Base-by-base conservation (phyloP, 2,797 vertebrate genomes). In the Crenuchus spilurus region DNA sequence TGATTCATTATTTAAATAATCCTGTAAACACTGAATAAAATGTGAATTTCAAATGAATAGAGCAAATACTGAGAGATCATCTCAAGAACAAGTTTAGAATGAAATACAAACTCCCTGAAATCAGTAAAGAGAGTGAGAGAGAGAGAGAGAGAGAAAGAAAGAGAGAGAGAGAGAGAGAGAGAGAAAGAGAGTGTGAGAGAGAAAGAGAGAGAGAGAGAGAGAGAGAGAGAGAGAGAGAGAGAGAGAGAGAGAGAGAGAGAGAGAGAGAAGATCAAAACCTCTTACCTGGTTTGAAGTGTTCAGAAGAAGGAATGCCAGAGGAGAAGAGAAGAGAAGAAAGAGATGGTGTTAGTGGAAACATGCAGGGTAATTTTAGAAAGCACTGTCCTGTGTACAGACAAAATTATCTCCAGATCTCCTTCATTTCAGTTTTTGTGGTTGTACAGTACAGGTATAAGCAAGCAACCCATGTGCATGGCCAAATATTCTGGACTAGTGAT, bases 251-350 rank as follows among this genome's bases (percentile, higher is more conserved):
- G 65, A n/a, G 48, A 28, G 49, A 52, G 49, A 13, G 24, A 48
- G 55, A 58, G 22, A 73, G 22, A 70, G 35, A 65, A n/a, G 44
- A 71, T 14, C 75, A 77, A 73, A 16, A 75, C 16, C 49, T 90
- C 91, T 87, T 80, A 92, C 92, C 91, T 93, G 88, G 4, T 58
- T 46, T 57, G 70, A 68, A 70, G 80, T 51, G 61, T 30, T n/a
- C 82, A 65, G 65, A 78, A 68, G 35, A 67, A 72, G 46, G 49
- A 83, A 85, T 84, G 46, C 54, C 80, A 54, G 42, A 68, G 35
- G 44, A 44, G 79, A 76, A 72, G 70, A 75, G 72, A 80, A 71
- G 30, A 63, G 31, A 66, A 77, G 79, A 64, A 39, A 60, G 51
- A 76, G 62, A 54, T 35, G 63, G 68, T 81, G 64, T 82, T 35